Evolutionary conservation across 2,888 invertebrate species (phyloP).

Genomic region (Achlya flavicornis): DNA sequence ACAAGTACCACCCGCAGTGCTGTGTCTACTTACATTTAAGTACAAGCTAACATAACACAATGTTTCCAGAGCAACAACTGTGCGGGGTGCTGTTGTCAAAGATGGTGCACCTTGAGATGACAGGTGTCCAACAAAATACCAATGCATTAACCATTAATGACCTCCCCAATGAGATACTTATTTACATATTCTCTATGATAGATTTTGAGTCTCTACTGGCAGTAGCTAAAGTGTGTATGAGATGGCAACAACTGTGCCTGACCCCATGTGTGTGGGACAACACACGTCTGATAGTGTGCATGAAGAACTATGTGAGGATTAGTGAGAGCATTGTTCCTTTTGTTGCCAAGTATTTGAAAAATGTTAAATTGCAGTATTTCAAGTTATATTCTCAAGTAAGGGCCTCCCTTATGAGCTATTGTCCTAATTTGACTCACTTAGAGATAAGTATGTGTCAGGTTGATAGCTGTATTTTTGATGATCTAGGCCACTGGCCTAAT

Average conservation of each 20-base stretch:
- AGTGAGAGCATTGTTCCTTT: conserved; percentile 81
- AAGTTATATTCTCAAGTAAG: conserved; percentile 81
- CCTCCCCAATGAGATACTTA: conserved; percentile 80
- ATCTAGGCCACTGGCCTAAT: conserved; percentile 77
- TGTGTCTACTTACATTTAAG: background rate
- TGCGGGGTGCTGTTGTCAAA: conserved; percentile 47
- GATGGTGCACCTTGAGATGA: conserved; percentile 80
- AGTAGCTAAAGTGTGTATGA: conserved; percentile 75
- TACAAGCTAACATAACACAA: conserved; percentile 14
- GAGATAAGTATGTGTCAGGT: conserved; percentile 83
- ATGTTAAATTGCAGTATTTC: conserved; percentile 82
- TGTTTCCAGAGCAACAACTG: conserved; percentile 63
- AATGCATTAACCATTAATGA: conserved; percentile 74
- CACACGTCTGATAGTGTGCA: conserved; percentile 79
- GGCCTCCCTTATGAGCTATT: conserved; percentile 76
- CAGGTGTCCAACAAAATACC: conserved; percentile 59
- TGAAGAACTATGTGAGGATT: conserved; percentile 81
- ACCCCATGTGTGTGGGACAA: conserved; percentile 81
- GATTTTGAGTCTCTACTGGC: conserved; percentile 79
- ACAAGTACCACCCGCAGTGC: background rate
- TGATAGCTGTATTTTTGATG: conserved; percentile 81
- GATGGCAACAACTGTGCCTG: conserved; percentile 79
- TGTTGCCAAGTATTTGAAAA: conserved; percentile 79
- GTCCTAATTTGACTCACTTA: conserved; percentile 80
- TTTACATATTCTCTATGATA: conserved; percentile 81